These are phyloP conservation scores for Calonectris borealis DNA, from an alignment of 2,113 vertebrate species.

Conservation along the genomic window DNA sequence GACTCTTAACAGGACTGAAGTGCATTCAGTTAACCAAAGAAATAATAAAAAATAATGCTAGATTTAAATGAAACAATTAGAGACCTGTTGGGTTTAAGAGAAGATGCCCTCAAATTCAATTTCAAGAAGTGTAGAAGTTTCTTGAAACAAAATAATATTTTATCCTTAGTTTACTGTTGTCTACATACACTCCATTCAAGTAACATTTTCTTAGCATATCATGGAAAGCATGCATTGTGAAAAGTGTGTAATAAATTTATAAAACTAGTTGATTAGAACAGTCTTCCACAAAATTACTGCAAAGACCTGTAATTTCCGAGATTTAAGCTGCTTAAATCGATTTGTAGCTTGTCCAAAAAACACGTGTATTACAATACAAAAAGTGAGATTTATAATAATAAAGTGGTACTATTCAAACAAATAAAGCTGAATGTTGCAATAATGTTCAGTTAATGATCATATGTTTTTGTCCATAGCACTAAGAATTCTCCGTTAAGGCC, in stretches of 20 bases:
- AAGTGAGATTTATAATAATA: not conserved
- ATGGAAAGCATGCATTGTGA: not conserved
- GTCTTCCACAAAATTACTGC: not conserved
- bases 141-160: not conserved
- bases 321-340: not conserved
- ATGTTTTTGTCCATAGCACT: not conserved
- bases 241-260: not conserved
- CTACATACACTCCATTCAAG: not conserved
- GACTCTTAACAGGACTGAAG: not conserved
- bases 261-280: not conserved
- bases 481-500: not conserved
- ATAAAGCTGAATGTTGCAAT: not conserved
- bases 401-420: not conserved
- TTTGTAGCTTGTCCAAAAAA: not conserved
- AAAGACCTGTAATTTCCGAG: not conserved
- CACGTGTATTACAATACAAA: not conserved
- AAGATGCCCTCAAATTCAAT: not conserved
- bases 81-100: not conserved
- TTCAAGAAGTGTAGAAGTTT: not conserved
- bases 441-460: not conserved
- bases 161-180: not conserved
- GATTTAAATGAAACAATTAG: not conserved
- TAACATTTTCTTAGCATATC: not conserved
- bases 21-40: not conserved
- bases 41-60: not conserved